Evolutionary conservation across 2,888 invertebrate species (phyloP), one percentile per base, ranked within the genome.

Genomic region (Polylopha cassiicola): DNA sequence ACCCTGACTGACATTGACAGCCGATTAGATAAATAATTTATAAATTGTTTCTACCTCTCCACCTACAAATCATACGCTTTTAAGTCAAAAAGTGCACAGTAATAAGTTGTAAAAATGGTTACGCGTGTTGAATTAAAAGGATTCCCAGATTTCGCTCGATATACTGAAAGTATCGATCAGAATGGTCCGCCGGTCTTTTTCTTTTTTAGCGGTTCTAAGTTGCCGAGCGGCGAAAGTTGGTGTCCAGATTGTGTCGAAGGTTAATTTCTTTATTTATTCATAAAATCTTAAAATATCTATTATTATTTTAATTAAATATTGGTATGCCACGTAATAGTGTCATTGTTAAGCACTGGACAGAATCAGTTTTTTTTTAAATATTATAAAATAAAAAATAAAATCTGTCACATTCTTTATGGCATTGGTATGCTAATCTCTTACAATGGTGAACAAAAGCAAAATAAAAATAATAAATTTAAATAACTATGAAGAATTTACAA

Each of bases 231-330:
- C 0, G 72, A 88, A 37, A 96, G 95, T 69, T 97, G 97, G 97
- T 97, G 97, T 62, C 90, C 92, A 0, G 97, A 97, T 70, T 97
- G 97, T 73, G 91, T 92, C 7, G 87, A 87, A 81, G 94, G 95
- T 95, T 87, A 79, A 70, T 53, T 23, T 14, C 13, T 7, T 3
- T 17, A 18, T 2, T 34, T 14, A 21, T 6, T 33, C n/a, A 16
- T 9, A 7, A 7, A 24, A 13, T 15, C 1, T 5, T 13, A 3
- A 3, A 18, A 10, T 32, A 27, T 13, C n/a, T n/a, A n/a, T n/a
- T n/a, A n/a, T n/a, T n/a, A n/a, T n/a, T n/a, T n/a, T n/a, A n/a
- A n/a, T n/a, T n/a, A n/a, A n/a, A n/a, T n/a, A n/a, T n/a, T n/a
- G n/a, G n/a, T n/a, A n/a, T n/a, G n/a, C n/a, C n/a, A n/a, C n/a